A percentile compares a stretch with the other conserved stretches of the same genome.
Conservation (phyloP, 2,113 vertebrate species). For the Numenius arquata region DNA sequence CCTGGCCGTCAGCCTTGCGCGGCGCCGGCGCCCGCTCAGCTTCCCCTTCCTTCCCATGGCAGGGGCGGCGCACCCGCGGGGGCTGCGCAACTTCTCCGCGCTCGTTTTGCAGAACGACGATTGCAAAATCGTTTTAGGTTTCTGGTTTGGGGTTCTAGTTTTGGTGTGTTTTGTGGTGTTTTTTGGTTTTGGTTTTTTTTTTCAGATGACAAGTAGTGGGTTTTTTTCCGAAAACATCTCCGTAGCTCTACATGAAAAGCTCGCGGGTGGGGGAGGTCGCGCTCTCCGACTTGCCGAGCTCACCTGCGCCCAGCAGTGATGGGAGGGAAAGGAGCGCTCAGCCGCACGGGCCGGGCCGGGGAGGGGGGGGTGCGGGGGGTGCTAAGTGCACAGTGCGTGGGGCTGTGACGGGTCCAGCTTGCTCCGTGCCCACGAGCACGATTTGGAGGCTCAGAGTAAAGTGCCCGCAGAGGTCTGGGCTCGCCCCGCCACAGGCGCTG, state of each 20-base stretch:
- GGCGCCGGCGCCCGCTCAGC: background rate
- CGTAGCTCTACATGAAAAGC: background rate
- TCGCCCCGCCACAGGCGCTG: background rate
- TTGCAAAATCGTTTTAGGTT: background rate
- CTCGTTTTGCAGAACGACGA: background rate
- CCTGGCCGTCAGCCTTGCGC: background rate
- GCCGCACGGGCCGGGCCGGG: background rate
- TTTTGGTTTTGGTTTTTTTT: background rate
- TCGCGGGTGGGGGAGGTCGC: fast-evolving
- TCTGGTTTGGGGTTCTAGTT: fast-evolving
- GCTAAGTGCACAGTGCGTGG: fast-evolving
- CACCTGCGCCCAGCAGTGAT: background rate
- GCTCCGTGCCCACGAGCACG: background rate
- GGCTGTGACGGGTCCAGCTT: background rate
- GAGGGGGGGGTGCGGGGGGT: no score
- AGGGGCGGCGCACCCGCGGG: background rate
- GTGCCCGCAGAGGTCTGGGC: background rate
- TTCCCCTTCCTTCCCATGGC: background rate
- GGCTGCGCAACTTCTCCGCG: background rate
- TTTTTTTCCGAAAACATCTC: background rate
- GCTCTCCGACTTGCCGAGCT: background rate
- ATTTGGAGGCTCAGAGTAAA: background rate
- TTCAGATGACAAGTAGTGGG: background rate
- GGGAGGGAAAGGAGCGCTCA: background rate
- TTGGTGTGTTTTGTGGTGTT: background rate